Base-by-base conservation (phyloP, 2,113 vertebrate species). In the Saccopteryx leptura region DNA sequence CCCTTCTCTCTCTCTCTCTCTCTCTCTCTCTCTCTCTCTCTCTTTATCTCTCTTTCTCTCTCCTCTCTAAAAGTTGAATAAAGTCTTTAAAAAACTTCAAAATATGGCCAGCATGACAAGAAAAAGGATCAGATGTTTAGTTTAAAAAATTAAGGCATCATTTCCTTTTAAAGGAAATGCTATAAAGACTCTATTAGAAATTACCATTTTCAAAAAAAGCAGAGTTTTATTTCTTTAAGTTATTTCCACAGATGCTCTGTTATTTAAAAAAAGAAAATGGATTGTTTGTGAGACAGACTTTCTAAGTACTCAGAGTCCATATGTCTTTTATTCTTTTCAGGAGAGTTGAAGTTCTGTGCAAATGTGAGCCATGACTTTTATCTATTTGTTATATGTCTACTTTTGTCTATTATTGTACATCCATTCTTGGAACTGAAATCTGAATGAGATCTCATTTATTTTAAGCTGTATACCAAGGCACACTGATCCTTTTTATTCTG, bases 181-280 rank as follows among this genome's bases (percentile, higher is more conserved):
- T 56, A 33, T 9, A 68, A 90, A 78, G 15, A 46, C 66, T 65
- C 58, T 58, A 61, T 92, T 93, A 48, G 76, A 91, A 88, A 75
- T 56, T 8, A 89, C 68, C 66, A 81, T 13, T 48, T 94, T 89
- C 63, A 11, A 28, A 46, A 17, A 69, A 61, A 76, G 78, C 50
- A 82, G 5, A 92, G 33, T 85, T 94, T 81, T 19, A 78, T 94
- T 94, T 93, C 50, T 89, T 66, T 84, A 84, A 94, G 68, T 96
- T 93, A 87, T 92, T 97, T 95, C 24, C 74, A 81, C 65, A 80
- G 33, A 72, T 90, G 76, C 39, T 90, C 13, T 92, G 15, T 94
- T 93, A 68, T 92, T 95, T 52, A 75, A 89, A 81, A 66, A 91
- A 83, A 69, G 52, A 89, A 94, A 93, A 75, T 52, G n/a, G 9